Percentiles rank a stretch among this genome's conserved stretches.
phyloP scores from a whole-genome alignment of 2,113 vertebrate species.

The Lepus timidus region DNA sequence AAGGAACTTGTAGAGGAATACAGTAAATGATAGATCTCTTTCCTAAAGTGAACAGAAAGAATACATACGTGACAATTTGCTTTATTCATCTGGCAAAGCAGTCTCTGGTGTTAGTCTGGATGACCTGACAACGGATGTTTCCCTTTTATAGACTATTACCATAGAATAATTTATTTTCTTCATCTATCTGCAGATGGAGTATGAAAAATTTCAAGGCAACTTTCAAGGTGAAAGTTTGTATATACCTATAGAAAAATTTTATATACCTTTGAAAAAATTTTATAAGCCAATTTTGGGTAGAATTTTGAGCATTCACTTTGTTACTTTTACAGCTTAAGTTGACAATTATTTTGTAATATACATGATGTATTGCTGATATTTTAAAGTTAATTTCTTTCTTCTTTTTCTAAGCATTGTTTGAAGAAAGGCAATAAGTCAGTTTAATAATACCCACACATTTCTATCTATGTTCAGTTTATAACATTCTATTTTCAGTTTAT shows the following conservation, averaged over 20 bases:
- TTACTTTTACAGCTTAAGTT: neutral
- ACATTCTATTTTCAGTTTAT: neutral
- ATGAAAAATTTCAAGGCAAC: constrained; percentile 1
- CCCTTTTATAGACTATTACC: neutral
- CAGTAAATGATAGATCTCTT: neutral
- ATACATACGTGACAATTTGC: neutral
- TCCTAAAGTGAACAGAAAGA: neutral
- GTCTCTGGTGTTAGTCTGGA: neutral
- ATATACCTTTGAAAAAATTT: neutral
- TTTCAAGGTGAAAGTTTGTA: neutral
- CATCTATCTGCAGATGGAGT: neutral
- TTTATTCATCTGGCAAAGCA: neutral
- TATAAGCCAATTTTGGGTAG: neutral
- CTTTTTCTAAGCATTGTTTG: neutral
- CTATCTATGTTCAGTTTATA: neutral
- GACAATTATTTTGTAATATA: neutral
- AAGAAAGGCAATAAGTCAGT: constrained; percentile 18
- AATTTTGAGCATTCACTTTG: constrained; percentile 13
- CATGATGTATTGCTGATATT: neutral
- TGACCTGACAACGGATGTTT: neutral
- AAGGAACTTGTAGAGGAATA: neutral
- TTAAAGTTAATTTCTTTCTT: constrained; percentile 42
- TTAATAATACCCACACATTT: neutral
- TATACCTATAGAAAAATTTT: neutral
- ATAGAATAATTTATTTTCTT: neutral